A percentile compares a stretch with the other conserved stretches of the same genome.
phyloP scores from a whole-genome alignment of 92 coral and sea anemone genomes.

The Zoanthus gigantus region DNA sequence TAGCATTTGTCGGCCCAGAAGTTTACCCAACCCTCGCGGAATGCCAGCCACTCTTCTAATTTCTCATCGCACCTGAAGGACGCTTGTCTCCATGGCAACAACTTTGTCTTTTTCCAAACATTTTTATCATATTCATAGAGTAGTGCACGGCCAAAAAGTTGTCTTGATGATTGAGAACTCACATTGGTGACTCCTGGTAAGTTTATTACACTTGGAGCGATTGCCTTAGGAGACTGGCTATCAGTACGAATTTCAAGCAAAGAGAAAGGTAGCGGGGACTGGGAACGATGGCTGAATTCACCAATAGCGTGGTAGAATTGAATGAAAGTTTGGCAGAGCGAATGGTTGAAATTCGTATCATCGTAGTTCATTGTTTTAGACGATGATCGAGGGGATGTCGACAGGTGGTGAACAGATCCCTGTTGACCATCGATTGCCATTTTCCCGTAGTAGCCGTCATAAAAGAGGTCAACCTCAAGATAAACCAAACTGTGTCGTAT shows the following conservation, averaged over 20 bases:
- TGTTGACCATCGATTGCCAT: slow-evolving; percentile 14
- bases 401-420: neutral
- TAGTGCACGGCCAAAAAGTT: slow-evolving; percentile 17
- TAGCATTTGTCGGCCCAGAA: slow-evolving; percentile 34
- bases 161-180: slow-evolving; percentile 5
- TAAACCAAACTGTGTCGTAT: slow-evolving; percentile 2
- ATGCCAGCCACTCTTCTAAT: slow-evolving; percentile 2
- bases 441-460: slow-evolving; percentile 24
- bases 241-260: neutral
- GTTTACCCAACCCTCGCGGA: slow-evolving; percentile 29
- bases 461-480: slow-evolving; percentile 1
- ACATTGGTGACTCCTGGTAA: neutral
- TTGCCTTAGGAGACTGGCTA: too few relatives aligned
- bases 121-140: slow-evolving; percentile 19
- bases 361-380: slow-evolving; percentile 24
- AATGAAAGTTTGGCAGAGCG: slow-evolving; percentile 14
- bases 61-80: slow-evolving; percentile 4
- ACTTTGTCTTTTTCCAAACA: neutral
- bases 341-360: slow-evolving; percentile 20
- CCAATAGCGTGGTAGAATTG: slow-evolving; percentile 30
- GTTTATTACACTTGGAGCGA: slow-evolving; percentile 10
- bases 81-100: neutral
- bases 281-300: slow-evolving; percentile 25
- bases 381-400: neutral
- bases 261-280: slow-evolving; percentile 19